Conservation (phyloP, 2,797 vertebrate genomes). For the Diceros bicornis region DNA sequence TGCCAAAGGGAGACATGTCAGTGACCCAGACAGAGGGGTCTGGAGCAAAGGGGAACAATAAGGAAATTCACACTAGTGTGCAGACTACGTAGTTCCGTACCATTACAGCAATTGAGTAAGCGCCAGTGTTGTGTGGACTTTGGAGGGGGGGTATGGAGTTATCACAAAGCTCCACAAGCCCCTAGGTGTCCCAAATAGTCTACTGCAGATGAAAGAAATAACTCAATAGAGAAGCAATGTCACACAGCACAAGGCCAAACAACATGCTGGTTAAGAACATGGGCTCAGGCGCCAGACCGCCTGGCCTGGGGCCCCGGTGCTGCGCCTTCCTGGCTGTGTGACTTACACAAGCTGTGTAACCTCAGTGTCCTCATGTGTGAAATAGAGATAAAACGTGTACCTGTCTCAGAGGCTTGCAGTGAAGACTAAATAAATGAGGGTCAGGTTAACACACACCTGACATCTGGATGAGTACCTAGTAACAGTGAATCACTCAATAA, state of each 20-base stretch:
- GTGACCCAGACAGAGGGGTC: neutral
- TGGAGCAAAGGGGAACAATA: neutral
- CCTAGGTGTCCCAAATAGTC: too few relatives aligned
- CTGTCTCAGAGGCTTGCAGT: neutral
- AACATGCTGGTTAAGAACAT: neutral
- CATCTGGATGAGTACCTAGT: neutral
- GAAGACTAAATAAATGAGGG: neutral
- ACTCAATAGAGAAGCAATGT: neutral
- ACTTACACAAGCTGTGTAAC: neutral
- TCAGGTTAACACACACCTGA: neutral
- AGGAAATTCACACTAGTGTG: neutral
- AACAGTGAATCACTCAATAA: neutral
- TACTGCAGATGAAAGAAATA: neutral
- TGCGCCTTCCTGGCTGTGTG: neutral
- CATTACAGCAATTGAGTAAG: neutral
- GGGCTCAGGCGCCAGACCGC: neutral
- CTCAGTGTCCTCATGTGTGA: slow-evolving; percentile 40
- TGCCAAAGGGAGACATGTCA: neutral
- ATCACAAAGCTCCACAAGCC: neutral
- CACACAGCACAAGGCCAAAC: neutral
- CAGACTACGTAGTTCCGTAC: neutral
- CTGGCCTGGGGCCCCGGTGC: neutral
- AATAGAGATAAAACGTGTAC: neutral
- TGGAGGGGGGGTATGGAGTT: neutral
- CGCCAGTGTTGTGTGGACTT: neutral